Percentiles rank a stretch among this genome's conserved stretches.
phyloP scores from a whole-genome alignment of 2,888 invertebrate species.

The Nebria brevicollis region DNA sequence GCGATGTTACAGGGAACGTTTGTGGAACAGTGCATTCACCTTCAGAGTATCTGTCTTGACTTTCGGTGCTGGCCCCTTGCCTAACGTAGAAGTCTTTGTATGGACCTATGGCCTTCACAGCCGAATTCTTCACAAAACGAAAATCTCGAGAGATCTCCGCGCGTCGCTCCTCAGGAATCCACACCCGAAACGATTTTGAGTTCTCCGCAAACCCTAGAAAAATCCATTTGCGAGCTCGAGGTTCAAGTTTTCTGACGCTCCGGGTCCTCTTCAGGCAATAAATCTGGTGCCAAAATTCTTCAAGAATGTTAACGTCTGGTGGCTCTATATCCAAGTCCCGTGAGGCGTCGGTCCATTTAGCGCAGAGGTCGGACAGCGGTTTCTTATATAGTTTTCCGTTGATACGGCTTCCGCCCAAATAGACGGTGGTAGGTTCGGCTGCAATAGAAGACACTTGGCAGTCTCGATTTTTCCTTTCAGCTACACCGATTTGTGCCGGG shows the following conservation, averaged over 20 bases:
- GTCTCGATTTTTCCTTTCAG: not conserved
- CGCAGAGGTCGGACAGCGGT: slow-evolving; percentile 50
- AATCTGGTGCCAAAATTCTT: slow-evolving; percentile 48
- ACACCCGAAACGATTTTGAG: slow-evolving; percentile 16
- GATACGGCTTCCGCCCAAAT: slow-evolving; percentile 22
- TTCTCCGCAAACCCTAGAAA: slow-evolving; percentile 43
- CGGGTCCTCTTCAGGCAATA: slow-evolving; percentile 24
- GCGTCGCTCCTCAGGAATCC: too few species aligned
- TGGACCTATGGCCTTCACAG: too few species aligned
- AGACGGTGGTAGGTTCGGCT: too few species aligned
- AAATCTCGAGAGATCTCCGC: too few species aligned
- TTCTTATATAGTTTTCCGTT: slow-evolving; percentile 51
- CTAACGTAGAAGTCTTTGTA: too few species aligned
- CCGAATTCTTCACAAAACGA: too few species aligned
- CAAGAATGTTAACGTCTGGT: slow-evolving; percentile 47
- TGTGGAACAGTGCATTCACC: too few species aligned
- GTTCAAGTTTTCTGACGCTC: slow-evolving; percentile 42
- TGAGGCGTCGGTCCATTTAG: slow-evolving; percentile 43
- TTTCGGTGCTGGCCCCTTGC: too few species aligned
- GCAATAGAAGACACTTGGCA: not conserved
- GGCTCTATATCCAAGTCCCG: slow-evolving; percentile 41
- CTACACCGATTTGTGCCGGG: not conserved
- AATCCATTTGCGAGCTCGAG: slow-evolving; percentile 36
- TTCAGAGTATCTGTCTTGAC: too few species aligned
- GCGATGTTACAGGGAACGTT: too few species aligned